phyloP scores from a whole-genome alignment of 2,113 vertebrate species.

The Brachypteracias leptosomus region DNA sequence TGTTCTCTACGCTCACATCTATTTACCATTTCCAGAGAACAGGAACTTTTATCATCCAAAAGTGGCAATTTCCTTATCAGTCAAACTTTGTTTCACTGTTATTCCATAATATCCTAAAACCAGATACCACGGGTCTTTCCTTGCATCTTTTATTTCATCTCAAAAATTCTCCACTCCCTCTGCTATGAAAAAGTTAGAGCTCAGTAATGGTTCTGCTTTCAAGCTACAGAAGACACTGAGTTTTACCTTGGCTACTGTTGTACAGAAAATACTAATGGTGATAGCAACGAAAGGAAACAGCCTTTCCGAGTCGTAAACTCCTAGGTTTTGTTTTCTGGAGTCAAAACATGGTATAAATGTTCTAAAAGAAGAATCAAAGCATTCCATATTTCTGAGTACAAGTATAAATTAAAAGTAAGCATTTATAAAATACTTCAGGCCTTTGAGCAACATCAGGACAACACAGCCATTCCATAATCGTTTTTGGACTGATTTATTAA shows the following conservation, averaged over 20 bases:
- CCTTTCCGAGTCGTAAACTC: not conserved
- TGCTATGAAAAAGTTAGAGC: not conserved
- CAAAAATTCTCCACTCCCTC: not conserved
- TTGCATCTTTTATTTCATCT: not conserved
- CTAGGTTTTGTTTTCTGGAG: conserved; percentile 1
- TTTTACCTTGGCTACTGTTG: not conserved
- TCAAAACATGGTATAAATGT: not conserved
- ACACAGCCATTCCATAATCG: not conserved
- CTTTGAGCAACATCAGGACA: not conserved
- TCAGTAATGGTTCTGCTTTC: not conserved
- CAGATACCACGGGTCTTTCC: not conserved
- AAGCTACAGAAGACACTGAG: not conserved
- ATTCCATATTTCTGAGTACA: not conserved
- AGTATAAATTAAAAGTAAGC: not conserved
- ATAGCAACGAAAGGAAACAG: conserved; percentile 12
- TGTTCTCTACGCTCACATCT: not conserved
- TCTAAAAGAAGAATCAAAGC: conserved; percentile 29
- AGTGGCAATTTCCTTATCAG: not conserved
- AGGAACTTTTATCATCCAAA: not conserved
- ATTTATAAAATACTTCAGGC: conserved; percentile 7
- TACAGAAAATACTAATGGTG: not conserved
- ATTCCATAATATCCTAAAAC: not conserved
- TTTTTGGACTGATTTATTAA: not conserved
- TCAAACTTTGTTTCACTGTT: not conserved
- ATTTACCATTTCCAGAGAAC: not conserved